Evolutionary conservation across 2,888 invertebrate species (phyloP), one percentile per base, ranked within the genome.

Genomic region (Caradrina kadenii): DNA sequence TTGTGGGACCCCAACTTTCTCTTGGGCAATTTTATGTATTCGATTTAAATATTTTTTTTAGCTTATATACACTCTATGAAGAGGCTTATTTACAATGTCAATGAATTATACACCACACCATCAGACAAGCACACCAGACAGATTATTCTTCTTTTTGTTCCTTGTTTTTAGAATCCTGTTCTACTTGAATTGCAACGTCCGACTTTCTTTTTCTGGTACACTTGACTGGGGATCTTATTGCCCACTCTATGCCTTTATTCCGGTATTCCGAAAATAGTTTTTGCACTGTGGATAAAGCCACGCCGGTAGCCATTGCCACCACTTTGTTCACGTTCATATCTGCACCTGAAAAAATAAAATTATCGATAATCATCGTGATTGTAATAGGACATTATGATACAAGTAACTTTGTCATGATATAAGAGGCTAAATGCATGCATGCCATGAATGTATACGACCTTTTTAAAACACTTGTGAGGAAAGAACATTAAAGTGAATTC

Each of bases 301-400:
- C 76, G 4, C 76, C 76, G 1, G 76, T 54, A 21, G 71, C 71
- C 6, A 48, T 17, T 5, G 76, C 48, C 3, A 67, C 58, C 42
- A 11, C 22, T 0, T 5, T 0, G n/a, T 53, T 66, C 13, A 75
- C 76, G 31, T 72, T 59, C 71, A 67, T 59, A 10, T 66, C 58
- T 42, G 22, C n/a, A 1, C 76, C 71, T 72, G 69, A 17, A 39
- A 19, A 63, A 17, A 31, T 48, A n/a, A 5, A 49, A 58, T 17
- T 39, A 35, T 35, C 6, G 7, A 31, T 31, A 31, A 3, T 31
- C 31, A 2, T 31, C 7, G 5, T 31, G 31, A 31, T 1, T 31
- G 4, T 31, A 31, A 31, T 31, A 31, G 2, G 31, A 31, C 31
- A 8, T 35, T 35, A 39, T 39, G 39, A 39, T 13, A 39, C 39